Conservation (phyloP, 2,888 invertebrate genomes). For the Phrixothrix hirtus region DNA sequence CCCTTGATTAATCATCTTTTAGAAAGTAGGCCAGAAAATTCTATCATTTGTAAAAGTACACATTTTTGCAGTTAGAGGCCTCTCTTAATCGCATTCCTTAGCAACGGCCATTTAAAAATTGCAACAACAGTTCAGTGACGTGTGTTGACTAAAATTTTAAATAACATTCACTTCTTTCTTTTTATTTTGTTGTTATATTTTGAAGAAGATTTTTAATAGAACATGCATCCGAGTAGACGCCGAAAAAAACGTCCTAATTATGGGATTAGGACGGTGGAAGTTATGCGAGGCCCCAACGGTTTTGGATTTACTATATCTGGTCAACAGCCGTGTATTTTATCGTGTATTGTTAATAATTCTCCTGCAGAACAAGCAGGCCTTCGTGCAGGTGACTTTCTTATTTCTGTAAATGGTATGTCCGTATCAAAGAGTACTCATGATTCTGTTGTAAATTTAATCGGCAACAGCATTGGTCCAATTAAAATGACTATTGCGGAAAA, state of each 20-base stretch:
- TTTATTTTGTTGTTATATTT: conserved; percentile 2
- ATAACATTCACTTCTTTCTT: conserved; percentile 10
- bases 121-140: conserved; percentile 42
- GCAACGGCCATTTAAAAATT: conserved; percentile 51
- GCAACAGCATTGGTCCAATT: conserved; percentile 80
- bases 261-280: conserved; percentile 81
- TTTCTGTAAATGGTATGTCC: conserved; percentile 88
- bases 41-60: conserved; percentile 15
- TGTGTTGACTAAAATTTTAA: conserved; percentile 36
- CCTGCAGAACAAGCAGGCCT: conserved; percentile 91
- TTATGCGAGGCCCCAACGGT: conserved; percentile 83
- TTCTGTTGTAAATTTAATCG: conserved; percentile 89
- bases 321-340: conserved; percentile 92
- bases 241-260: conserved; percentile 73
- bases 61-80: conserved; percentile 41
- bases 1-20: conserved; percentile 2
- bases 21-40: conserved; percentile 25
- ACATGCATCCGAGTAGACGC: conserved; percentile 66
- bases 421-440: conserved; percentile 93
- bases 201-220: conserved; percentile 13
- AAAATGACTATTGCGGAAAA: conserved; percentile 85
- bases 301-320: conserved; percentile 99
- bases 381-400: conserved; percentile 88
- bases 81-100: conserved; percentile 36
- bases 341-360: conserved; percentile 87